Percentiles rank a stretch among this genome's conserved stretches.
These are phyloP conservation scores for Melangyna quadrimaculata DNA, from an alignment of 2,888 invertebrate genomes.

Conservation along the genomic window DNA sequence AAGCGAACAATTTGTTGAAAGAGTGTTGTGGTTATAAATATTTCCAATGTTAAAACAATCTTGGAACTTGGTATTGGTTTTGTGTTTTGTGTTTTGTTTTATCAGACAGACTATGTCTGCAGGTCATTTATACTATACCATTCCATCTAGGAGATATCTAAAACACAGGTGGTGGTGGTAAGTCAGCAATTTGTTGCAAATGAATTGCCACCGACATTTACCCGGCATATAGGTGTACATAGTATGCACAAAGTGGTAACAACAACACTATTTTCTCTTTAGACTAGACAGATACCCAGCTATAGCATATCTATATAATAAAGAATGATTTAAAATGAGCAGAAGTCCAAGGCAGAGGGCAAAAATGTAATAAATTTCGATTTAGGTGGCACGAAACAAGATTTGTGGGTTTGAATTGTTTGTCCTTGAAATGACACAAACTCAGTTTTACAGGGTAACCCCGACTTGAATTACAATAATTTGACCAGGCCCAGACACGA, in stretches of 20 bases:
- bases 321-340: not conserved
- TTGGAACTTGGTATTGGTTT: constrained; percentile 7
- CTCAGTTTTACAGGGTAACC: not conserved
- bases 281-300: not conserved
- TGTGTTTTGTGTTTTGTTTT: constrained; percentile 27
- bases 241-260: not conserved
- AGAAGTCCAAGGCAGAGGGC: constrained; percentile 22
- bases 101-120: constrained; percentile 58
- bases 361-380: constrained; percentile 49
- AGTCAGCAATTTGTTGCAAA: constrained; percentile 60
- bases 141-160: not conserved
- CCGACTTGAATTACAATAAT: not conserved
- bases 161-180: constrained; percentile 50
- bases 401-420: constrained; percentile 17
- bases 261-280: not conserved
- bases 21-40: constrained; percentile 43
- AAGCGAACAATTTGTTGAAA: constrained; percentile 34
- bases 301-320: not conserved
- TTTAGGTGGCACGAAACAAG: constrained; percentile 48
- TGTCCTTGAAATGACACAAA: constrained; percentile 39
- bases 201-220: constrained; percentile 43
- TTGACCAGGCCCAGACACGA: no score
- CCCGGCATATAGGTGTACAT: not conserved
- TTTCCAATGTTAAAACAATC: constrained; percentile 22
- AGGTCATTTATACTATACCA: constrained; percentile 35